phyloP scores from a whole-genome alignment of 1,140 invertebrate genomes.

The Argopecten irradians region DNA sequence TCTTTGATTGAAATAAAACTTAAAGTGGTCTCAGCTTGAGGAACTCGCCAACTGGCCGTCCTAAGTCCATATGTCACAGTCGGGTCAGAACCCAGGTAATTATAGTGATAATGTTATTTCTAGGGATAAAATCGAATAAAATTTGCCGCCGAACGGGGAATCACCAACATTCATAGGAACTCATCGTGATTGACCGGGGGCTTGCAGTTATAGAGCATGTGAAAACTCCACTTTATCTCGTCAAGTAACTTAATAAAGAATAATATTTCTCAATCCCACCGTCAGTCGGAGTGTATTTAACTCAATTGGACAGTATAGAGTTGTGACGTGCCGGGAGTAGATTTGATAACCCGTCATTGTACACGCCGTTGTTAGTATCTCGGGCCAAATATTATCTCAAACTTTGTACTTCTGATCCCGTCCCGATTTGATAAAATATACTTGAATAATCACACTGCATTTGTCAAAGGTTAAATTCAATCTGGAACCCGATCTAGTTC shows the following conservation, averaged over 20 bases:
- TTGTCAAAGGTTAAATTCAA: slow-evolving; percentile 18
- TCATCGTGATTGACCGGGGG: not conserved
- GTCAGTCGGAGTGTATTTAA: not conserved
- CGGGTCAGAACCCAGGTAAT: not conserved
- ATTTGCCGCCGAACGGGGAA: not conserved
- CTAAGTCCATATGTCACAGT: not conserved
- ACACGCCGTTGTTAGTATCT: not conserved
- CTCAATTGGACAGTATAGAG: not conserved
- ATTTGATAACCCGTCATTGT: slow-evolving; percentile 18
- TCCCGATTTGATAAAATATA: slow-evolving; percentile 23
- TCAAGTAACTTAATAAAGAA: slow-evolving; percentile 18
- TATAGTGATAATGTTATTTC: slow-evolving; percentile 9
- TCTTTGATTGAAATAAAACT: too few relatives aligned
- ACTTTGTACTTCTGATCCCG: slow-evolving; percentile 2
- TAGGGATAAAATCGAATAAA: not conserved
- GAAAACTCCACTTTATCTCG: not conserved
- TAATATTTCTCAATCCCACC: not conserved
- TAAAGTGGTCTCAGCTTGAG: too few relatives aligned
- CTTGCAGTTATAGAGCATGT: not conserved
- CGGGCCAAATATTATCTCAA: slow-evolving; percentile 14
- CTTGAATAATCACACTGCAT: not conserved
- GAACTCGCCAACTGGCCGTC: too few relatives aligned
- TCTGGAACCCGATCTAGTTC: not conserved
- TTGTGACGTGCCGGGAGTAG: not conserved
- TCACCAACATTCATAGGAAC: not conserved